Percentiles rank a stretch among this genome's conserved stretches.
Conservation (phyloP, 2,113 vertebrate species). For the Amazona vittata region DNA sequence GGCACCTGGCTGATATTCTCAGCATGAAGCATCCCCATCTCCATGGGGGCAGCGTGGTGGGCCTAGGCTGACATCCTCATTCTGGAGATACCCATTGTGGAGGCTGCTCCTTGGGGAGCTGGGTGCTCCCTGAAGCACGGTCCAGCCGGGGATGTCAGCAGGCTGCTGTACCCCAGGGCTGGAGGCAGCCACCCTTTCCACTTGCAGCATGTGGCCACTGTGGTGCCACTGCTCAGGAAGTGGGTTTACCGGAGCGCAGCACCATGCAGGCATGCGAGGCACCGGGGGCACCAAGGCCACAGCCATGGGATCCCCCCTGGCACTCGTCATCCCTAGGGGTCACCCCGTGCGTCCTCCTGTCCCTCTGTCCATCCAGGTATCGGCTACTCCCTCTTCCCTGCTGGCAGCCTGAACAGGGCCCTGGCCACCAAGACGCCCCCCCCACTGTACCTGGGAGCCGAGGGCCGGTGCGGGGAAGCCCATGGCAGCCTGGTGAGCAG, state of each 20-base stretch:
- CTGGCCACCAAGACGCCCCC: constrained; percentile 84
- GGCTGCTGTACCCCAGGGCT: neutral
- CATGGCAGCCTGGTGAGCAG: constrained; percentile 49
- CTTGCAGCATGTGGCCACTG: neutral
- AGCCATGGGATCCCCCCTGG: rapidly evolving
- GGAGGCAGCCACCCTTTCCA: rapidly evolving
- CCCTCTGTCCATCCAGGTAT: constrained; percentile 73
- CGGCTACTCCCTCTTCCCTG: constrained; percentile 83
- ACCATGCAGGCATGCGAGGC: neutral
- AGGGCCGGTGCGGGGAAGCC: constrained; percentile 75
- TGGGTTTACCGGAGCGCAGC: neutral
- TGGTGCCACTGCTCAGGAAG: neutral
- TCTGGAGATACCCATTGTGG: rapidly evolving
- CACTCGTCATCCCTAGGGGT: rapidly evolving
- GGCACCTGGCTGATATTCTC: rapidly evolving
- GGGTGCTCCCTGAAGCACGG: neutral
- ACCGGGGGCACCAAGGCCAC: neutral
- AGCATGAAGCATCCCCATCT: rapidly evolving
- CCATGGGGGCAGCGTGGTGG: rapidly evolving
- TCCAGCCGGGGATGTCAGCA: neutral
- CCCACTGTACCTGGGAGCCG: constrained; percentile 76
- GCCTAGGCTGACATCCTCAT: neutral
- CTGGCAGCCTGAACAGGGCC: constrained; percentile 76
- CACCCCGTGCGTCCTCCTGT: rapidly evolving
- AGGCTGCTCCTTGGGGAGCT: neutral